phyloP scores from a whole-genome alignment of 2,888 invertebrate species.

The Eilema sororculum region DNA sequence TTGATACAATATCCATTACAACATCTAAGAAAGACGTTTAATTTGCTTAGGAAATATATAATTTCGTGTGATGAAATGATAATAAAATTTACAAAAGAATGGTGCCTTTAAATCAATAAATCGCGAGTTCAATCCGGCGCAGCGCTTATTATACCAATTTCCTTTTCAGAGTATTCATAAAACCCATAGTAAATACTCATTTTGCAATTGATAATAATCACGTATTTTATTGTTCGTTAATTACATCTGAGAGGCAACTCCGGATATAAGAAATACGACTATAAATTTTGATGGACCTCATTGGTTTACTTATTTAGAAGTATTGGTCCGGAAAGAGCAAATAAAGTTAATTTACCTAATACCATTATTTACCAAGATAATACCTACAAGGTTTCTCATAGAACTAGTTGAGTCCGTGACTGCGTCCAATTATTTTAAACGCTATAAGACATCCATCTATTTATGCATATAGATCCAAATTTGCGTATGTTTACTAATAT shows the following conservation, averaged over 20 bases:
- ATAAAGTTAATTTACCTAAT: background rate
- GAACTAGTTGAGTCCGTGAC: too few species aligned
- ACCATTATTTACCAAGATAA: too few species aligned
- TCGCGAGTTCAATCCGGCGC: background rate
- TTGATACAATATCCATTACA: background rate
- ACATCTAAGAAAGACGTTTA: background rate
- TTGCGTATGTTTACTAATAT: too few species aligned
- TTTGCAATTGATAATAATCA: constrained; percentile 19
- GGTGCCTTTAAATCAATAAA: constrained; percentile 13
- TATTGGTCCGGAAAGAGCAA: background rate
- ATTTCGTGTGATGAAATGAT: constrained; percentile 7
- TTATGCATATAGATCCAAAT: too few species aligned
- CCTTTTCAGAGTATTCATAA: constrained; percentile 12
- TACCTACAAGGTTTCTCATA: too few species aligned
- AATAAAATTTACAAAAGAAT: constrained; percentile 8
- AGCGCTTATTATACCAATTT: constrained; percentile 21
- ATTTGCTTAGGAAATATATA: background rate
- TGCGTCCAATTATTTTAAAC: too few species aligned
- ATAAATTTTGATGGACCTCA: constrained; percentile 2
- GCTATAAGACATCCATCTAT: too few species aligned
- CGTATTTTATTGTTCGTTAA: constrained; percentile 20
- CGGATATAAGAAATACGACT: constrained; percentile 12
- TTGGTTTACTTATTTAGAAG: background rate
- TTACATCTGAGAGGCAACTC: background rate
- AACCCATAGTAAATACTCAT: background rate